Evolutionary conservation across 2,888 invertebrate genomes (phyloP).

Genomic region (Hedychridium roseum): DNA sequence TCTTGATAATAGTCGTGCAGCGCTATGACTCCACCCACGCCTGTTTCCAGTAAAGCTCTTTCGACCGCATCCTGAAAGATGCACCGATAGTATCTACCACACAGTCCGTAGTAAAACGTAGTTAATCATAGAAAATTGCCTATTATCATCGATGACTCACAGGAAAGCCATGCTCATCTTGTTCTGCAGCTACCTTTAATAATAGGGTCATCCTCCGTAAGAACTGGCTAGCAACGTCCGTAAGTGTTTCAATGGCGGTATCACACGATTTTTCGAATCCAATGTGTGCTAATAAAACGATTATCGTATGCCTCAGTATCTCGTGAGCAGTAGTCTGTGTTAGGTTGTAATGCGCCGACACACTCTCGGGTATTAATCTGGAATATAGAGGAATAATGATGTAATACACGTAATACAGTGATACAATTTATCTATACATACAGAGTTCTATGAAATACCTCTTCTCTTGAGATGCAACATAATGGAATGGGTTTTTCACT

Average conservation of each 20-base stretch:
- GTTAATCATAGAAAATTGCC: not conserved
- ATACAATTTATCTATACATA: too few relatives aligned
- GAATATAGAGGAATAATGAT: slow-evolving; percentile 14
- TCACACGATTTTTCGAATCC: slow-evolving; percentile 67
- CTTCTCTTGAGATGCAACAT: too few relatives aligned
- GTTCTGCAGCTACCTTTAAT: slow-evolving; percentile 67
- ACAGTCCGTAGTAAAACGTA: not conserved
- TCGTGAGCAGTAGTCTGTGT: slow-evolving; percentile 49
- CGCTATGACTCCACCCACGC: slow-evolving; percentile 68
- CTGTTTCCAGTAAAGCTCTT: slow-evolving; percentile 70
- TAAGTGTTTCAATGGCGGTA: slow-evolving; percentile 64
- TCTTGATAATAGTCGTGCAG: slow-evolving; percentile 70
- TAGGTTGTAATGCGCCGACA: slow-evolving; percentile 40
- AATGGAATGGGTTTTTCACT: too few relatives aligned
- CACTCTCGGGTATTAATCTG: slow-evolving; percentile 42
- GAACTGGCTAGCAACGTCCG: slow-evolving; percentile 66
- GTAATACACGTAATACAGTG: not conserved
- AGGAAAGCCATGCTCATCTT: slow-evolving; percentile 66
- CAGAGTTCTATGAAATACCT: too few relatives aligned
- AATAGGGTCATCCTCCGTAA: slow-evolving; percentile 64
- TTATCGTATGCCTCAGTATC: slow-evolving; percentile 65
- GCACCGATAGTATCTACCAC: not conserved
- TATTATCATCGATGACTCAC: slow-evolving; percentile 51
- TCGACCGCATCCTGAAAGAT: slow-evolving; percentile 68
- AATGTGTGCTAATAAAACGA: slow-evolving; percentile 66